Percentiles rank a stretch among this genome's conserved stretches.
phyloP scores from a whole-genome alignment of 2,113 vertebrate genomes.

The Fregetta grallaria region DNA sequence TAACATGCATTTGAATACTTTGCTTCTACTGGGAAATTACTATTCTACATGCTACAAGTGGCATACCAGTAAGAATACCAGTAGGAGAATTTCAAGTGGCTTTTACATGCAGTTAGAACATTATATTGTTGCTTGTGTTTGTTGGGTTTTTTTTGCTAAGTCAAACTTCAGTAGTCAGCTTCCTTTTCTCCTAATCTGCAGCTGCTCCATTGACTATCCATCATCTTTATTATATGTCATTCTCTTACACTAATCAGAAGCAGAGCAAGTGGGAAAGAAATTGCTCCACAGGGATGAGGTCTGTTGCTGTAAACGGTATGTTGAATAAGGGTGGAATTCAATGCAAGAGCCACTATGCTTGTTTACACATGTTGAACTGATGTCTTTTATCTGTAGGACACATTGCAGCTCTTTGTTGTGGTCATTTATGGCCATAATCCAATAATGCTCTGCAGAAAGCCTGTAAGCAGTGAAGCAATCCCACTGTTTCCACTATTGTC shows the following conservation, averaged over 20 bases:
- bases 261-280: slow-evolving; percentile 34
- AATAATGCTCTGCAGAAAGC: neutral
- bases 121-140: neutral
- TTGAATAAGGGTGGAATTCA: slow-evolving; percentile 28
- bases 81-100: neutral
- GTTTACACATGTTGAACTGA: neutral
- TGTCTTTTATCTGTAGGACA: slow-evolving; percentile 12
- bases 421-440: neutral
- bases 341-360: neutral
- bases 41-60: neutral
- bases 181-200: slow-evolving; percentile 24
- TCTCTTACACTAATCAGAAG: slow-evolving; percentile 33
- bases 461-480: neutral
- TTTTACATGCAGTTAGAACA: neutral
- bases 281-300: slow-evolving; percentile 13
- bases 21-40: neutral
- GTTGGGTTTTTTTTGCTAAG: neutral
- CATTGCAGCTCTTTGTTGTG: neutral
- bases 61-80: neutral
- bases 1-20: neutral
- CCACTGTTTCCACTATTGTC: neutral
- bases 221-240: slow-evolving; percentile 53
- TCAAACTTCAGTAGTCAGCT: slow-evolving; percentile 1
- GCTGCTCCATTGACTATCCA: slow-evolving; percentile 7
- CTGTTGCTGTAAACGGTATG: neutral